Evolutionary conservation across 1,140 invertebrate genomes (phyloP).

Genomic region (Adelges cooleyi): DNA sequence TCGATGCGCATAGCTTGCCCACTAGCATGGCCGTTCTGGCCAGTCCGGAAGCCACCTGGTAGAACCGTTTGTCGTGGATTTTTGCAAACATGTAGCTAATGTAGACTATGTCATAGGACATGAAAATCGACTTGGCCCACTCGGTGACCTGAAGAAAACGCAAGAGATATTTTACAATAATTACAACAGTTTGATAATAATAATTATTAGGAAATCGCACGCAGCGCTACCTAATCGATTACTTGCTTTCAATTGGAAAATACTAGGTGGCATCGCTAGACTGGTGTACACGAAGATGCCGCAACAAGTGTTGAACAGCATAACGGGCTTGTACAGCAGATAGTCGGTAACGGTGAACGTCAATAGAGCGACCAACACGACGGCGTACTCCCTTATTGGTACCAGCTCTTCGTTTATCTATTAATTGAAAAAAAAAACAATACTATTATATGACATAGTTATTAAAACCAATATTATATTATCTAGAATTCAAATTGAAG

Average conservation of each 20-base stretch:
- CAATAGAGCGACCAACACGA: neutral
- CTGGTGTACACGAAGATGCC: conserved; percentile 1
- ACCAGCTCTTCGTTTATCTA: neutral
- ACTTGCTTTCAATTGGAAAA: conserved; percentile 3
- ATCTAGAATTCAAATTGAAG: no score
- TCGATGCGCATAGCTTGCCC: neutral
- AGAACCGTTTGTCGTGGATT: conserved; percentile 55
- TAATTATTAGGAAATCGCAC: no score
- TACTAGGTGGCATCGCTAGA: neutral
- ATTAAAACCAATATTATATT: no score
- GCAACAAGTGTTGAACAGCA: conserved; percentile 4
- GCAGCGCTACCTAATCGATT: no score
- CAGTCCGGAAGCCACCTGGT: conserved; percentile 59
- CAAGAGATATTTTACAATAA: no score
- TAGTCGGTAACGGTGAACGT: neutral
- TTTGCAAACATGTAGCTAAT: conserved; percentile 88
- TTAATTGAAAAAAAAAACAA: neutral
- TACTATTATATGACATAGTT: no score
- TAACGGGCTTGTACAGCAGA: conserved; percentile 5
- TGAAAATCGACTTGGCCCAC: conserved; percentile 63
- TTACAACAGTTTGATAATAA: no score
- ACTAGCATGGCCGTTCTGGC: neutral
- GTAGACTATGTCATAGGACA: conserved; percentile 82
- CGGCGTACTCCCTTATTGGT: neutral
- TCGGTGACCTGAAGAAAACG: conserved; percentile 40